A percentile compares a stretch with the other conserved stretches of the same genome.
These are phyloP conservation scores for Coregonus suidteri DNA, from an alignment of 2,797 vertebrate genomes.

Conservation along the genomic window DNA sequence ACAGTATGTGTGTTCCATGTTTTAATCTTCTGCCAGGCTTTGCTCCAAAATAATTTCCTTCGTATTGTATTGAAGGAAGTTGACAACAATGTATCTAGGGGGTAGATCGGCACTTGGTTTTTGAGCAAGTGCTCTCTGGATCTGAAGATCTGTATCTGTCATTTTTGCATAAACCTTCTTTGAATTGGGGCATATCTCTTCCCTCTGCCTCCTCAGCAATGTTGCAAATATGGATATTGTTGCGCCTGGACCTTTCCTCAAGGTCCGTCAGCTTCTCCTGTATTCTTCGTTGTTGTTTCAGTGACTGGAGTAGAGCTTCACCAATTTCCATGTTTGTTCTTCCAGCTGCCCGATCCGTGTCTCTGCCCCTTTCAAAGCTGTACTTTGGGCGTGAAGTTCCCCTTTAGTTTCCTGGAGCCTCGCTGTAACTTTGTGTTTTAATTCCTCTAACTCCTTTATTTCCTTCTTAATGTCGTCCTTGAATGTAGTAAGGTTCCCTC, in stretches of 20 bases:
- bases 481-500: neutral
- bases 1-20: conserved; percentile 12
- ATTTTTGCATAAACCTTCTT: conserved; percentile 12
- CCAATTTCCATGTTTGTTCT: too few species aligned
- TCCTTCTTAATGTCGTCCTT: neutral
- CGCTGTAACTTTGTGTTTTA: neutral
- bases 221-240: conserved; percentile 5
- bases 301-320: neutral
- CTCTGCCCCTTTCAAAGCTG: too few species aligned
- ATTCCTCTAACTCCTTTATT: neutral
- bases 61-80: neutral
- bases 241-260: neutral
- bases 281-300: neutral
- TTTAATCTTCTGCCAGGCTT: conserved; percentile 20
- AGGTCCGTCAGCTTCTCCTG: neutral
- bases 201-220: neutral
- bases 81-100: conserved; percentile 4
- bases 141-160: conserved; percentile 4
- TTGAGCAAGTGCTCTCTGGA: conserved; percentile 1
- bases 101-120: neutral
- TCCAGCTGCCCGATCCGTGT: too few species aligned
- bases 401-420: too few species aligned
- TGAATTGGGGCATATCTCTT: neutral
- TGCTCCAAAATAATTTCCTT: conserved; percentile 1
- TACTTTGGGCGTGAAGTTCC: too few species aligned